These are phyloP conservation scores for Drosophila parabipectinata DNA, from an alignment of 1,140 invertebrate genomes.

Conservation along the genomic window DNA sequence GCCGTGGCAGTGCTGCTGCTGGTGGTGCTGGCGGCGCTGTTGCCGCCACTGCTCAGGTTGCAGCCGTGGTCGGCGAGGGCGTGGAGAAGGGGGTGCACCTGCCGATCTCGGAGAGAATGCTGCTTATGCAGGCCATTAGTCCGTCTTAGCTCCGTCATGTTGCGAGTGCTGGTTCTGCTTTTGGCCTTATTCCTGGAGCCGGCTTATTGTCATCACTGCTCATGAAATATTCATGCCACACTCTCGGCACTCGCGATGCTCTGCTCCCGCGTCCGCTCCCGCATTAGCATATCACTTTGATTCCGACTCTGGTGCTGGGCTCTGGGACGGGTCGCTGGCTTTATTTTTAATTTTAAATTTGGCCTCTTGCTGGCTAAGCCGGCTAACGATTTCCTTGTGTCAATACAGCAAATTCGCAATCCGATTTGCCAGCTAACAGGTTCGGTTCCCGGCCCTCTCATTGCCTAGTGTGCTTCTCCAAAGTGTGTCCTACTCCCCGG, in stretches of 20 bases:
- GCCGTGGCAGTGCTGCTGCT: constrained; percentile 75
- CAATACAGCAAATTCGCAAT: constrained; percentile 76
- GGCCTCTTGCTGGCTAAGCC: constrained; percentile 61
- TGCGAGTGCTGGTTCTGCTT: constrained; percentile 2
- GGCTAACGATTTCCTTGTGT: constrained; percentile 82
- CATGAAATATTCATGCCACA: constrained; percentile 74
- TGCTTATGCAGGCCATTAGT: constrained; percentile 65
- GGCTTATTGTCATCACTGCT: constrained; percentile 75
- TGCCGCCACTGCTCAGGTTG: constrained; percentile 72
- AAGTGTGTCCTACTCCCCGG: background rate
- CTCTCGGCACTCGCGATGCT: constrained; percentile 4
- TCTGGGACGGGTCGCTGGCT: constrained; percentile 4
- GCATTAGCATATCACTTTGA: constrained; percentile 79
- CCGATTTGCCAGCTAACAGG: constrained; percentile 72
- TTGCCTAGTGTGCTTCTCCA: constrained; percentile 41
- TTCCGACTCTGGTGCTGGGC: constrained; percentile 12
- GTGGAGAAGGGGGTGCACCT: constrained; percentile 58
- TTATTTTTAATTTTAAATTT: constrained; percentile 75
- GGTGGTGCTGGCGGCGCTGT: constrained; percentile 70
- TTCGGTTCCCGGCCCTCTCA: constrained; percentile 63
- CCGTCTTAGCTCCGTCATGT: constrained; percentile 67
- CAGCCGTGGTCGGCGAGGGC: constrained; percentile 65
- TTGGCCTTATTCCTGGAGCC: constrained; percentile 26
- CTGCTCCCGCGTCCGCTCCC: constrained; percentile 4
- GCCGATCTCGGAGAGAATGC: constrained; percentile 57